A percentile compares a stretch with the other conserved stretches of the same genome.
Evolutionary conservation across 2,113 vertebrate genomes (phyloP).

Genomic region (Notarius lentiginosus): DNA sequence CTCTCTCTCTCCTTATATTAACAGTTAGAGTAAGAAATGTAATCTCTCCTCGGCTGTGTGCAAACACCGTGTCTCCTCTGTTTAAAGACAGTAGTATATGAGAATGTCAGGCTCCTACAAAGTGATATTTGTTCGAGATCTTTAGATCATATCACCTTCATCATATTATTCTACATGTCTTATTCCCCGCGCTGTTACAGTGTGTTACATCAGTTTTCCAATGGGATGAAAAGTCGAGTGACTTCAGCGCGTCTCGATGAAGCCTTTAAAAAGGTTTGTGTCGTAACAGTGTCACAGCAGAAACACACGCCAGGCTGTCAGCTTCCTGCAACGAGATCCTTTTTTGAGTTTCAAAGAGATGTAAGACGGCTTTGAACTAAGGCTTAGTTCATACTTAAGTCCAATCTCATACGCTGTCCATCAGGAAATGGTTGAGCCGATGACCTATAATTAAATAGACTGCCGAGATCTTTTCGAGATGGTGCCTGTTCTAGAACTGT

Average conservation of each 20-base stretch:
- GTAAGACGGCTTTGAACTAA: neutral
- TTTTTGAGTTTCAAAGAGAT: neutral
- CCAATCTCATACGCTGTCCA: neutral
- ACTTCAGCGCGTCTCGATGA: conserved; percentile 17
- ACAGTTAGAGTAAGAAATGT: conserved; percentile 22
- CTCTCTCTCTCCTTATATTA: neutral
- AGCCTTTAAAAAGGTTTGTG: conserved; percentile 5
- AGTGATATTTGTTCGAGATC: conserved; percentile 63
- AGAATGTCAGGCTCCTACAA: conserved; percentile 48
- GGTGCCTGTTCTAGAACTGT: neutral
- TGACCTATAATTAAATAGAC: neutral
- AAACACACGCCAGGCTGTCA: neutral
- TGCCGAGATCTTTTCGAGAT: neutral
- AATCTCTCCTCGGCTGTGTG: conserved; percentile 12
- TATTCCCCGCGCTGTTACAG: conserved; percentile 3
- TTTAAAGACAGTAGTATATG: conserved; percentile 5
- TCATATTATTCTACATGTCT: conserved; percentile 45
- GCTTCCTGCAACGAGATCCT: neutral
- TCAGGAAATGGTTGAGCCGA: neutral
- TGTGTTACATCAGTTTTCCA: conserved; percentile 40
- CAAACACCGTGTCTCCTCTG: neutral
- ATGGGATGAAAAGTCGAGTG: conserved; percentile 4
- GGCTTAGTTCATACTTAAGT: neutral
- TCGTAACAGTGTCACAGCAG: neutral
- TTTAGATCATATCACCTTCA: conserved; percentile 42